Percentiles rank a stretch among this genome's conserved stretches.
These are phyloP conservation scores for Pinctada fucata DNA, from an alignment of 2,888 invertebrate genomes.

Conservation along the genomic window DNA sequence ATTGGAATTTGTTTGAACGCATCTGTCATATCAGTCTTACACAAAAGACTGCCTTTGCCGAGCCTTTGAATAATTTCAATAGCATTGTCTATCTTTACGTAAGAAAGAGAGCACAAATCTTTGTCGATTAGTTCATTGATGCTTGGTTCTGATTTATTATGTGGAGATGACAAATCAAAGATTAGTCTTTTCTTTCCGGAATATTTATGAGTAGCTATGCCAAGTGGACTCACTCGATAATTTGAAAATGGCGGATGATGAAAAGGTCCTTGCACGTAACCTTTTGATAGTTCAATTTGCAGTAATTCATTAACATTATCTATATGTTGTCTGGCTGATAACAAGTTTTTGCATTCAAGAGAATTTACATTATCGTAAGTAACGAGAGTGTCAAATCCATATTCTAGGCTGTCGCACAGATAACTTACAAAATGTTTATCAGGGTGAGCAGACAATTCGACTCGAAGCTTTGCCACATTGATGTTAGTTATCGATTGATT, in stretches of 20 bases:
- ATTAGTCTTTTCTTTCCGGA: constrained; percentile 10
- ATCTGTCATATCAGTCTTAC: constrained; percentile 42
- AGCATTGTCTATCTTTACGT: constrained; percentile 46
- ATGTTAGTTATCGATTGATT: too few relatives aligned
- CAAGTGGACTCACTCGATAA: constrained; percentile 7
- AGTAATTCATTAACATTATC: background rate
- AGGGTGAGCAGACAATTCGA: too few relatives aligned
- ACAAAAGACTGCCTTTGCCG: constrained; percentile 33
- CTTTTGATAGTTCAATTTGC: background rate
- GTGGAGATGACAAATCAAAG: constrained; percentile 6
- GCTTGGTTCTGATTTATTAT: constrained; percentile 10
- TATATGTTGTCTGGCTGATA: background rate
- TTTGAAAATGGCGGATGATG: background rate
- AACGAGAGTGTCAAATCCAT: too few relatives aligned
- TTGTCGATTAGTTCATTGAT: constrained; percentile 45
- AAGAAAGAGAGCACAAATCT: constrained; percentile 33
- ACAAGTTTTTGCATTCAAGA: constrained; percentile 2
- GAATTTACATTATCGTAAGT: background rate
- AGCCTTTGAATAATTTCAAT: constrained; percentile 29
- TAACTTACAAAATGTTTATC: too few relatives aligned
- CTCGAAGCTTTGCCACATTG: too few relatives aligned
- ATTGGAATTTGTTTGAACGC: constrained; percentile 40
- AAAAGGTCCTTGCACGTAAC: constrained; percentile 1
- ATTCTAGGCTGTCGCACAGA: too few relatives aligned
- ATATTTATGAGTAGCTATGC: background rate